Percentiles rank a stretch among this genome's conserved stretches.
Conservation (phyloP, 1,140 invertebrate genomes). For the Bombus polaris region DNA sequence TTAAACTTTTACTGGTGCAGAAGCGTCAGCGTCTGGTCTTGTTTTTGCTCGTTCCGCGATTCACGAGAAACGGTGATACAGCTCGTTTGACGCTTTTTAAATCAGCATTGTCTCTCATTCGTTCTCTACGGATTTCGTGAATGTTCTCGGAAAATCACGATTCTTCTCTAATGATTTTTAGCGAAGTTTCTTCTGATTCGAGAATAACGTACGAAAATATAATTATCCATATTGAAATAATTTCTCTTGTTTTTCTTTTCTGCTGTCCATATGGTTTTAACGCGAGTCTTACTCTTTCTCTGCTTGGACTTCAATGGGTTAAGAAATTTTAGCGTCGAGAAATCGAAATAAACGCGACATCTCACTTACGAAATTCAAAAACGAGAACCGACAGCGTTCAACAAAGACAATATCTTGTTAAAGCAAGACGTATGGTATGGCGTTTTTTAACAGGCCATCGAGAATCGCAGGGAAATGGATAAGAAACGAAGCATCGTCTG, state of each 20-base stretch:
- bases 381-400: neutral
- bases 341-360: too few relatives aligned
- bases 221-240: too few relatives aligned
- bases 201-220: neutral
- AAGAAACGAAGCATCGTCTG: constrained; percentile 39
- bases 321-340: too few relatives aligned
- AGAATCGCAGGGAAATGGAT: constrained; percentile 35
- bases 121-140: too few relatives aligned
- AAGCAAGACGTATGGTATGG: too few relatives aligned
- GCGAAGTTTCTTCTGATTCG: too few relatives aligned
- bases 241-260: neutral
- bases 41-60: constrained; percentile 61
- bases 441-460: neutral
- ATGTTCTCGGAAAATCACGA: neutral
- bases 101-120: too few relatives aligned
- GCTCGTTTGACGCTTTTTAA: neutral
- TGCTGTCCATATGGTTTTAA: too few relatives aligned
- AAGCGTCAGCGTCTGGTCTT: constrained; percentile 75
- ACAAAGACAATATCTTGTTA: too few relatives aligned
- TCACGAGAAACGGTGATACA: neutral
- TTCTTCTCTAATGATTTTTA: neutral
- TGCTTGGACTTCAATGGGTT: too few relatives aligned
- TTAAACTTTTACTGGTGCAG: constrained; percentile 76
- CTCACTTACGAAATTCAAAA: neutral
- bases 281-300: too few relatives aligned